These are phyloP conservation scores for Gadus macrocephalus DNA, from an alignment of 2,113 vertebrate genomes.

Conservation along the genomic window DNA sequence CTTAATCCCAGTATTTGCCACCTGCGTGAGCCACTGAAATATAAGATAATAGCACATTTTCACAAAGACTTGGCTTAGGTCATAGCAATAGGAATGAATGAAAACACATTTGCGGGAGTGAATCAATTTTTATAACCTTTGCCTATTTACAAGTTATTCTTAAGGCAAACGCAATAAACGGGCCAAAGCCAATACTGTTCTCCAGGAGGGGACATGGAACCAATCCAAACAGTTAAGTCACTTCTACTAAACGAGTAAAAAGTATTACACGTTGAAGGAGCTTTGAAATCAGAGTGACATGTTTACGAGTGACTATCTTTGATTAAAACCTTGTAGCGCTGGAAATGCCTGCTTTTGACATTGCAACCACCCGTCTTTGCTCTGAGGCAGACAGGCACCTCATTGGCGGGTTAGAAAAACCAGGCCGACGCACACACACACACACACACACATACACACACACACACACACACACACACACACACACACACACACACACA, in stretches of 20 bases:
- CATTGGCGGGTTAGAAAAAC: not conserved
- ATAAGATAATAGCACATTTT: constrained; percentile 32
- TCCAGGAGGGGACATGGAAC: constrained; percentile 49
- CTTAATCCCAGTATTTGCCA: constrained; percentile 11
- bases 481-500: not conserved
- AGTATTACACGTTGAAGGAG: constrained; percentile 36
- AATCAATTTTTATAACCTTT: constrained; percentile 71
- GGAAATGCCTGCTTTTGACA: constrained; percentile 42
- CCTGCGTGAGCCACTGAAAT: constrained; percentile 20
- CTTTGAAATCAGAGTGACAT: constrained; percentile 46
- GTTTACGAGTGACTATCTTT: constrained; percentile 65
- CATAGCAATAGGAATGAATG: constrained; percentile 55
- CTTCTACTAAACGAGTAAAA: constrained; percentile 46
- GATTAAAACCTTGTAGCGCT: constrained; percentile 53
- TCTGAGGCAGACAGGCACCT: not conserved
- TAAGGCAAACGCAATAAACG: constrained; percentile 64
- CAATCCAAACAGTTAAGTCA: constrained; percentile 66
- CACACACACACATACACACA: not conserved
- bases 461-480: not conserved
- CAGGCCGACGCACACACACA: not conserved
- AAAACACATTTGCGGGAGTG: constrained; percentile 61
- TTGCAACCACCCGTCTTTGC: not conserved
- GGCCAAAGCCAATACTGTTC: constrained; percentile 47
- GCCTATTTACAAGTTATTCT: constrained; percentile 68
- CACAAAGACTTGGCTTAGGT: constrained; percentile 51